These are phyloP conservation scores for Candoia aspera DNA, from an alignment of 2,113 vertebrate species.

Conservation along the genomic window DNA sequence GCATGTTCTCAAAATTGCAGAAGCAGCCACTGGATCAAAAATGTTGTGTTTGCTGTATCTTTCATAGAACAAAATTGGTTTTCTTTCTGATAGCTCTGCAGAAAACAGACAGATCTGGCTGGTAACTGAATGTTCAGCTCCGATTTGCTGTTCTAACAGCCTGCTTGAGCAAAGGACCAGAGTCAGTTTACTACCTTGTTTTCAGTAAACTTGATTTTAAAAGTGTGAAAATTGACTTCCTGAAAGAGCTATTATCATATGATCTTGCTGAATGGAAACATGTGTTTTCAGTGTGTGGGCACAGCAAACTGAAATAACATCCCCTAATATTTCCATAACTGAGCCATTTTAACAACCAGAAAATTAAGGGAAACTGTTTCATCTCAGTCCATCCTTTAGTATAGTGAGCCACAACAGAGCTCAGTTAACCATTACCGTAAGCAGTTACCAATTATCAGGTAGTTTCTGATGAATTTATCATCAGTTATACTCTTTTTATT, in stretches of 20 bases:
- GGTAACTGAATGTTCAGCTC: neutral
- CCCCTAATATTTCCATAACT: neutral
- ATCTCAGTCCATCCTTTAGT: neutral
- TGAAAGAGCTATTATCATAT: neutral
- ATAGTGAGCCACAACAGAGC: neutral
- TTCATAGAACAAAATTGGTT: neutral
- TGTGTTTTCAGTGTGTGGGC: neutral
- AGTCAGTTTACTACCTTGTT: neutral
- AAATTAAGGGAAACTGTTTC: neutral
- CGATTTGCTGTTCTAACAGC: neutral
- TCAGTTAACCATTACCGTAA: neutral
- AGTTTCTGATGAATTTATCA: neutral
- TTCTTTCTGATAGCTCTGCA: neutral
- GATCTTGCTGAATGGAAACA: neutral
- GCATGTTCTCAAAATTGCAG: neutral
- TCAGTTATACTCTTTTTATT: neutral
- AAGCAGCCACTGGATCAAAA: neutral
- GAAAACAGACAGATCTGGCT: neutral
- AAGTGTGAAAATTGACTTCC: neutral
- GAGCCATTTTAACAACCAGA: neutral
- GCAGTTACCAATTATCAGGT: neutral
- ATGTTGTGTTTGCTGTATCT: neutral
- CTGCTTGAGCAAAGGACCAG: neutral
- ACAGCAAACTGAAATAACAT: neutral
- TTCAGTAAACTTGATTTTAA: neutral